Percentiles rank a stretch among this genome's conserved stretches.
Conservation (phyloP, 2,888 invertebrate species). For the Oligia strigilis region DNA sequence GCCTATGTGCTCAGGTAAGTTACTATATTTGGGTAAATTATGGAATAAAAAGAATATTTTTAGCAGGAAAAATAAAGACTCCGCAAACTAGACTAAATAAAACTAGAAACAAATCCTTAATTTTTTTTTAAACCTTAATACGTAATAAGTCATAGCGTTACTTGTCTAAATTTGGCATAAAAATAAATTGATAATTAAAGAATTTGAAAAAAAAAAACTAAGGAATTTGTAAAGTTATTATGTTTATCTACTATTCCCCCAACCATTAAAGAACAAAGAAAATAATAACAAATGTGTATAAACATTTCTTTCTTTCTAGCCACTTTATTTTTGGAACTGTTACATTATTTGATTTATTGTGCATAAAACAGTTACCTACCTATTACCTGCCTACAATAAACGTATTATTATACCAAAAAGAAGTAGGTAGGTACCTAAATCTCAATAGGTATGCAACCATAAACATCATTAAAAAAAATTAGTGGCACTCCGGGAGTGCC, state of each 20-base stretch:
- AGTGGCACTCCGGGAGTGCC: too few species aligned
- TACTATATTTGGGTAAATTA: neutral
- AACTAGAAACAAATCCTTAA: neutral
- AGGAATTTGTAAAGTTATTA: too few species aligned
- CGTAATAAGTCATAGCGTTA: neutral
- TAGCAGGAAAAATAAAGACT: neutral
- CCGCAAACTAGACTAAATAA: too few species aligned
- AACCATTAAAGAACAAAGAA: neutral
- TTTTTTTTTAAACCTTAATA: neutral
- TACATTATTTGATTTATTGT: constrained; percentile 10
- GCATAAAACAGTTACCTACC: neutral
- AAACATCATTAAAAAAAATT: neutral
- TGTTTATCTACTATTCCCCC: neutral
- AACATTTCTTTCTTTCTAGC: neutral
- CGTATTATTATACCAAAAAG: neutral
- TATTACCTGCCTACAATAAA: neutral
- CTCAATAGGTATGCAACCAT: neutral
- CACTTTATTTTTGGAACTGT: constrained; percentile 3
- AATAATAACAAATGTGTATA: neutral
- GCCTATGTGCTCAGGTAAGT: constrained; percentile 98
- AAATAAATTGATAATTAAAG: neutral
- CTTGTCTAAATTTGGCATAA: too few species aligned
- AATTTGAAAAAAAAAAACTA: too few species aligned
- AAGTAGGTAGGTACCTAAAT: neutral
- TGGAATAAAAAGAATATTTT: neutral